Evolutionary conservation across 1,140 invertebrate genomes (phyloP).

Genomic region (Tribolium madens): DNA sequence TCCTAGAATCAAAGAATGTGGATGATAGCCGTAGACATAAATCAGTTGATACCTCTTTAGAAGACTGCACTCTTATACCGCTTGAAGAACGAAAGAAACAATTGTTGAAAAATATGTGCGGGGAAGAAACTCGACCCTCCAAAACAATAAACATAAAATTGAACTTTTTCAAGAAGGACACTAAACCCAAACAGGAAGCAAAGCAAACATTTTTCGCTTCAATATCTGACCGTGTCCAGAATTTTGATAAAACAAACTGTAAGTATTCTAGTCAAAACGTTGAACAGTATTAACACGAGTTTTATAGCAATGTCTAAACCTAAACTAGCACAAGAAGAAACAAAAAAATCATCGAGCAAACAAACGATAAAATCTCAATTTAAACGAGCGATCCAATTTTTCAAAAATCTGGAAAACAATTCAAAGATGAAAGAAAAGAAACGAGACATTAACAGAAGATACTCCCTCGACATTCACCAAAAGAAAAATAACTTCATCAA

Average conservation of each 20-base stretch:
- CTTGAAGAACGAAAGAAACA: conserved; percentile 50
- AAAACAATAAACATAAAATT: conserved; percentile 1
- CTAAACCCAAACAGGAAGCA: background rate
- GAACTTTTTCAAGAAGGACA: conserved; percentile 11
- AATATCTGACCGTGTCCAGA: conserved; percentile 40
- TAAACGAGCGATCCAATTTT: conserved; percentile 48
- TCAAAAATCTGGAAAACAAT: conserved; percentile 50
- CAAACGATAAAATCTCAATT: conserved; percentile 35
- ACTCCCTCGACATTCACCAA: conserved; percentile 11
- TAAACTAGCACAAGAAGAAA: conserved; percentile 4
- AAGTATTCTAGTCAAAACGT: background rate
- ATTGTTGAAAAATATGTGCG: conserved; percentile 46
- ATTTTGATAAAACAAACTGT: conserved; percentile 39
- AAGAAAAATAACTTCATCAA: conserved; percentile 6
- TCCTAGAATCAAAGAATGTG: too few species aligned
- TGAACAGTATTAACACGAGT: background rate
- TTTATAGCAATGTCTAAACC: background rate
- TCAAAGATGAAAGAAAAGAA: conserved; percentile 22
- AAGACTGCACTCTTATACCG: conserved; percentile 27
- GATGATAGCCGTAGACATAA: conserved; percentile 5
- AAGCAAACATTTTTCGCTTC: background rate
- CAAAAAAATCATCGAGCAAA: background rate
- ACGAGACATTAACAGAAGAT: background rate
- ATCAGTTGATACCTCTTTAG: conserved; percentile 44
- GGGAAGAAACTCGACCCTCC: conserved; percentile 1